A percentile compares a stretch with the other conserved stretches of the same genome.
These are phyloP conservation scores for Leptarthrus brevirostris DNA, from an alignment of 2,888 invertebrate genomes.

Conservation along the genomic window DNA sequence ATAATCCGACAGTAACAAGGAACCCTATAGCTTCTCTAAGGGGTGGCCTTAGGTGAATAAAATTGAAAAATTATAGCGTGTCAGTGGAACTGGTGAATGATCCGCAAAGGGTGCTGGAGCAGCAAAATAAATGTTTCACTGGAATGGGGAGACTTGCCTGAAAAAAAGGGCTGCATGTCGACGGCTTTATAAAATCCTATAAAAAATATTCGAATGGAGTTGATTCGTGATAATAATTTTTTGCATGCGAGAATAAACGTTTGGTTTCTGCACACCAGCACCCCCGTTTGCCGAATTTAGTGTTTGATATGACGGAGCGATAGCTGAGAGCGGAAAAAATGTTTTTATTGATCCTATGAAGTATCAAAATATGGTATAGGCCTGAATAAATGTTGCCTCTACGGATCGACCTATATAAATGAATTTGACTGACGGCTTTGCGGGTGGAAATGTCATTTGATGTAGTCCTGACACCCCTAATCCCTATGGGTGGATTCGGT, in stretches of 20 bases:
- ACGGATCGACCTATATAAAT: slow-evolving; percentile 15
- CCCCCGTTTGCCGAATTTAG: no score
- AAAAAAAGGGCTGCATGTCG: no score
- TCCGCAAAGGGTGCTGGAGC: slow-evolving; percentile 33
- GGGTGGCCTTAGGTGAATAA: slow-evolving; percentile 12
- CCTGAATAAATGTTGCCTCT: slow-evolving; percentile 4
- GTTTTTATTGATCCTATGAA: no score
- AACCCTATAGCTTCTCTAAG: not conserved
- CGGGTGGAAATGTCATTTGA: slow-evolving; percentile 18
- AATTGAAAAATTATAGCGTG: slow-evolving; percentile 35
- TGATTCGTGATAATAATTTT: no score
- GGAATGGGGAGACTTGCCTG: no score
- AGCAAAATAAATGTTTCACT: slow-evolving; percentile 28
- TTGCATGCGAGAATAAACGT: no score
- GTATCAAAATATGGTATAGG: no score
- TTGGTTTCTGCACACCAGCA: no score
- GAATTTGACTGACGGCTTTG: slow-evolving; percentile 20
- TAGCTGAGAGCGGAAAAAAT: no score
- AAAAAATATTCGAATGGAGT: no score
- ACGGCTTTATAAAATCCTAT: no score
- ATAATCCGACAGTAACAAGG: slow-evolving; percentile 32
- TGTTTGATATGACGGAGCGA: no score
- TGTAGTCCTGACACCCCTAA: slow-evolving; percentile 33
- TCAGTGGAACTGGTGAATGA: slow-evolving; percentile 30
- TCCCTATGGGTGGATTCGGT: slow-evolving; percentile 16